Base-by-base conservation (phyloP, 2,797 vertebrate species). In the Lutjanus argentimaculatus region DNA sequence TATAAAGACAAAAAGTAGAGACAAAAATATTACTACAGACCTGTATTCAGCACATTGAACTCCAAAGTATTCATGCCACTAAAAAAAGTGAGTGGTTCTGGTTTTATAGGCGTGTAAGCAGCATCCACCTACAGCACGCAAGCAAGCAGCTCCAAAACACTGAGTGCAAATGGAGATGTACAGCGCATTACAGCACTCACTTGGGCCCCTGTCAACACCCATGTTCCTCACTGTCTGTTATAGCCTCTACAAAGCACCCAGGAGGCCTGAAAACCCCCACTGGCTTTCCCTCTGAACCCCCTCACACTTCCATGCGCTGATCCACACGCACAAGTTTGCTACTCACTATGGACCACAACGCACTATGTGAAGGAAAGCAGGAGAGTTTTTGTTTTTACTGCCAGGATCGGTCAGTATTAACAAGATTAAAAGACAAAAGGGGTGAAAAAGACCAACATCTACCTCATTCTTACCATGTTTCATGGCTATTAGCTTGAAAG, bases 171-270 rank as follows among this genome's bases (percentile, higher is more conserved):
- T 94, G 75, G 91, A 95, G 93, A 95, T 81, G 90, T 91, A 93
- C 91, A 94, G 92, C 83, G 30, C 89, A 92, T 92, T 92, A 92
- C 92, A 67, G 82, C 75, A 56, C 87, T 92, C 92, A 94, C 93
- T 89, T 85, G 85, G 90, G 85, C 82, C 84, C 87, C 92, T 95
- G 95, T 96, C 95, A 94, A 91, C 93, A 93, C 90, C 85, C 85
- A 93, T 94, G 89, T 91, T 93, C 87, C 88, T 94, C 83, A 74
- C 91, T 94, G 93, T 95, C 93, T 92, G 90, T 91, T 92, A 90
- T 57, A 87, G 77, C 82, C 65, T 86, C 83, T 78, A 80, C 74
- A 92, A 87, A 88, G 87, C 89, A 86, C 90, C 83, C 85, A 61
- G 86, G 86, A 87, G 89, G 89, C 48, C 67, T 72, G 21, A 57